Evolutionary conservation across 2,113 vertebrate species (phyloP).

Genomic region (Stegostoma tigrinum): DNA sequence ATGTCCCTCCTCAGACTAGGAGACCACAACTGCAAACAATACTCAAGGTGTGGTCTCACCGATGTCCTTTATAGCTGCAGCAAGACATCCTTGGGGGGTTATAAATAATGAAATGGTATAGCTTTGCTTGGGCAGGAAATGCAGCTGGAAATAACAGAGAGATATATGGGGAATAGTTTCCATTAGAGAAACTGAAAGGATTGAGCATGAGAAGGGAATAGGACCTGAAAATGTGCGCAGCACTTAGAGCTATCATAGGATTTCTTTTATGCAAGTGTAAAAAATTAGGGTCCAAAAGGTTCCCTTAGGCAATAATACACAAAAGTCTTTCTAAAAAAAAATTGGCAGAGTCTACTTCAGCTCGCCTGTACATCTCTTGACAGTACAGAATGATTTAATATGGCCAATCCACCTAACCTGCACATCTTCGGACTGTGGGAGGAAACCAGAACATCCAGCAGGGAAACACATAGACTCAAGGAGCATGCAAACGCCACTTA

Average conservation of each 20-base stretch:
- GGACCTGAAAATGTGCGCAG: not conserved
- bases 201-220: slow-evolving; percentile 19
- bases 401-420: too few relatives aligned
- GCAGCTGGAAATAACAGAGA: slow-evolving; percentile 20
- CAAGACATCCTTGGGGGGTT: not conserved
- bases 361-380: too few relatives aligned
- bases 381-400: too few relatives aligned
- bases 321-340: not conserved
- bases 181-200: slow-evolving; percentile 8
- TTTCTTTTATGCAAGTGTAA: slow-evolving; percentile 11
- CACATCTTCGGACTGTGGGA: too few relatives aligned
- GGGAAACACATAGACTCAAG: too few relatives aligned
- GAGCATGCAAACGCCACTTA: too few relatives aligned
- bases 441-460: too few relatives aligned
- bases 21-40: too few relatives aligned
- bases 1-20: too few relatives aligned
- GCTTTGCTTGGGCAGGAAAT: slow-evolving; percentile 33
- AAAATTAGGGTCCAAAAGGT: not conserved
- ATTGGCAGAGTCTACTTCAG: not conserved
- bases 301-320: not conserved
- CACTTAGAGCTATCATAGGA: slow-evolving; percentile 19
- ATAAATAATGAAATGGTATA: not conserved
- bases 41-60: too few relatives aligned
- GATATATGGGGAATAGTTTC: slow-evolving; percentile 24
- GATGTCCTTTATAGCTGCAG: too few relatives aligned